Evolutionary conservation across 2,888 invertebrate genomes (phyloP), one percentile per base, ranked within the genome.

Genomic region (Thera britannica): DNA sequence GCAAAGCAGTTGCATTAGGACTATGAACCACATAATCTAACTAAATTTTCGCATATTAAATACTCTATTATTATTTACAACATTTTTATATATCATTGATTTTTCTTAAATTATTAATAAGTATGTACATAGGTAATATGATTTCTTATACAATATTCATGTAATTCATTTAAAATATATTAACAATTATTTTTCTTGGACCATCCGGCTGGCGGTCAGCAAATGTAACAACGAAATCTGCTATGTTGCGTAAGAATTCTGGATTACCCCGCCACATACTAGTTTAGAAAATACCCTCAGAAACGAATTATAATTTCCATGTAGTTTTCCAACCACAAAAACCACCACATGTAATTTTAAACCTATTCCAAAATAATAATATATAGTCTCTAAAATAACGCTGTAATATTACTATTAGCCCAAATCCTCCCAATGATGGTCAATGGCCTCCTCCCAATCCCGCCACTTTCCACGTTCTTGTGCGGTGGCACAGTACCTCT

Each of bases 161-260:
- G 48, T 59, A 48, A n/a, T 51, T 62, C 41, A 48, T 49, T 38
- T 68, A 36, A 35, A 61, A 70, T 65, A 36, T 70, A 73, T 75
- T 68, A 72, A 75, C 74, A 76, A 46, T 76, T 69, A 71, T 77
- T 77, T 85, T 85, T 83, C 79, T 86, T 89, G 70, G 83, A 84
- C 83, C 77, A 68, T 77, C 76, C 73, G 72, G 67, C 68, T 74
- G 78, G 76, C 81, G 80, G 70, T 77, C 85, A 93, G 93, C 89
- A 90, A 88, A 85, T 89, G 89, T 84, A 83, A 86, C 85, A 88
- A 84, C 87, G 87, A 86, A 74, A 87, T 82, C 88, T 94, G 93
- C 88, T 80, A 86, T 49, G 77, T 88, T 71, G 86, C 90, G 93
- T 93, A 94, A 94, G 93, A 82, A 23, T 75, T 59, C 74, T 77